Evolutionary conservation across 2,113 vertebrate genomes (phyloP).

Genomic region (Corythoichthys intestinalis): DNA sequence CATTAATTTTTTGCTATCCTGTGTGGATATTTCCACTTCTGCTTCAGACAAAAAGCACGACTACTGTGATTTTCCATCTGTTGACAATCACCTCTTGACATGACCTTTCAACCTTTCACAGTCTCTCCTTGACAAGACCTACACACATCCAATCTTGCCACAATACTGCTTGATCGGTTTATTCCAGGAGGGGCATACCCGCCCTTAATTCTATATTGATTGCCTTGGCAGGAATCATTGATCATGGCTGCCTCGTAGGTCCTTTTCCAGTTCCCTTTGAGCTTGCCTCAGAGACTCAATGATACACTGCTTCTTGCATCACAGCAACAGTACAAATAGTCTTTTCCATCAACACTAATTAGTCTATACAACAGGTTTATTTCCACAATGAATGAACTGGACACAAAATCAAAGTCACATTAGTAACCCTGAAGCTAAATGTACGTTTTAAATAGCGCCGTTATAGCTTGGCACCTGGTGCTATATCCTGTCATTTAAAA

Average conservation of each 20-base stretch:
- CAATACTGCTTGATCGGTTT: slow-evolving; percentile 34
- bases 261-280: slow-evolving; percentile 36
- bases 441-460: slow-evolving; percentile 2
- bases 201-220: slow-evolving; percentile 44
- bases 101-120: slow-evolving; percentile 32
- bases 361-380: slow-evolving; percentile 46
- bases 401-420: slow-evolving; percentile 39
- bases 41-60: not conserved
- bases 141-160: slow-evolving; percentile 15
- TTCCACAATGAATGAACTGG: slow-evolving; percentile 18
- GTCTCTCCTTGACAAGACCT: slow-evolving; percentile 10
- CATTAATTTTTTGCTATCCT: not conserved
- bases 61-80: slow-evolving; percentile 20
- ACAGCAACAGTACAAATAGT: slow-evolving; percentile 31
- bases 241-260: slow-evolving; percentile 46
- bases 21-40: not conserved
- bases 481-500: slow-evolving; percentile 3
- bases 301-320: slow-evolving; percentile 34
- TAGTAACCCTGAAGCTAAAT: not conserved
- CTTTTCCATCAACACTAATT: slow-evolving; percentile 50
- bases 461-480: slow-evolving; percentile 5
- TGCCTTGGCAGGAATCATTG: slow-evolving; percentile 35
- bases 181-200: slow-evolving; percentile 1
- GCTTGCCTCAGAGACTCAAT: slow-evolving; percentile 32
- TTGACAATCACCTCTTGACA: not conserved